Evolutionary conservation across 2,797 vertebrate genomes (phyloP).

Genomic region (Schizothorax lantsangensis): DNA sequence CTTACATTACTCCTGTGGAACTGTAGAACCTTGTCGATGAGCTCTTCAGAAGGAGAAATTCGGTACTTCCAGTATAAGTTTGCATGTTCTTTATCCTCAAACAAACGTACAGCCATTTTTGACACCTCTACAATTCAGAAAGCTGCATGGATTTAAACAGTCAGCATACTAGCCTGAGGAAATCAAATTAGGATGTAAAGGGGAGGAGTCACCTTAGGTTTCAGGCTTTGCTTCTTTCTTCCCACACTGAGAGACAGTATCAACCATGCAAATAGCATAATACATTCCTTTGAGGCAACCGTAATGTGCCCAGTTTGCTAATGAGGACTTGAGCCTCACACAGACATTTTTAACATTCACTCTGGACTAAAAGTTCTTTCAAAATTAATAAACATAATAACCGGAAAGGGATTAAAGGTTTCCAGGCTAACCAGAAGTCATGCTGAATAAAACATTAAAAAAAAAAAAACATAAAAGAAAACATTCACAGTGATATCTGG

Average conservation of each 20-base stretch:
- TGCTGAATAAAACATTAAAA: conserved; percentile 1
- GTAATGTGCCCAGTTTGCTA: conserved; percentile 15
- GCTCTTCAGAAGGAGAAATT: conserved; percentile 74
- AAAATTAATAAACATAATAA: no score
- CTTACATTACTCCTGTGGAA: conserved; percentile 79
- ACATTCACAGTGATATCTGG: neutral
- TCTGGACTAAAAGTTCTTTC: no score
- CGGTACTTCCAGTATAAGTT: conserved; percentile 80
- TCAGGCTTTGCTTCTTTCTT: neutral
- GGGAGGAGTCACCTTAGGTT: neutral
- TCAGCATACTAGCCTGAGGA: no score
- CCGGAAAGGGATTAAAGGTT: no score
- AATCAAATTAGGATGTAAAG: neutral
- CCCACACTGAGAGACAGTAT: neutral
- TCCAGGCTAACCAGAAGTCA: conserved; percentile 13
- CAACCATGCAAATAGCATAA: neutral
- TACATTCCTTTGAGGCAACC: neutral
- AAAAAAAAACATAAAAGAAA: neutral
- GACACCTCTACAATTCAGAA: neutral
- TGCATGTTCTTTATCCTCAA: conserved; percentile 77
- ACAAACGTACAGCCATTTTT: conserved; percentile 69
- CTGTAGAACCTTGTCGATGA: conserved; percentile 73
- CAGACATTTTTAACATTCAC: no score
- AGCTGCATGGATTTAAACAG: neutral
- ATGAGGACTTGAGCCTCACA: conserved; percentile 3